phyloP scores from a whole-genome alignment of 1,140 invertebrate species.

The Meloidogyne chitwoodi region DNA sequence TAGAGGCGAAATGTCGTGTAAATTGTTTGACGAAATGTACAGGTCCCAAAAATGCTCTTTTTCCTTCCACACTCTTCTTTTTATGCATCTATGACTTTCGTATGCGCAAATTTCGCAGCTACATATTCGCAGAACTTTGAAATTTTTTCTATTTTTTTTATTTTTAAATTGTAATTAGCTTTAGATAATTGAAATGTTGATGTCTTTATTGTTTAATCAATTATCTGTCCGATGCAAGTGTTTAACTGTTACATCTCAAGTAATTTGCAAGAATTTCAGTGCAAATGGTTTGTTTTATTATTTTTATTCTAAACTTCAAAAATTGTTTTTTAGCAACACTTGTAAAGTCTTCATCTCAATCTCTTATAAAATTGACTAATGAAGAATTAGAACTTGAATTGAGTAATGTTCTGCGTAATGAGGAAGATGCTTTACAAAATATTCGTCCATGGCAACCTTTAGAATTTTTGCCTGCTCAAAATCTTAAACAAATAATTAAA shows the following conservation, averaged over 20 bases:
- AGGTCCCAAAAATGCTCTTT: too few relatives aligned
- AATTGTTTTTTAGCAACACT: background rate
- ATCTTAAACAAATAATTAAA: background rate
- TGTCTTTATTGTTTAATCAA: background rate
- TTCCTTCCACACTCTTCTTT: too few relatives aligned
- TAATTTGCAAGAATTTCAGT: background rate
- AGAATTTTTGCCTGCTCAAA: background rate
- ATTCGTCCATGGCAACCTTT: background rate
- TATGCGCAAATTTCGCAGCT: too few relatives aligned
- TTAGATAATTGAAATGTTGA: background rate
- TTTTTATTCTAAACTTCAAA: background rate
- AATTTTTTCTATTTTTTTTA: too few relatives aligned
- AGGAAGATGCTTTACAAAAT: background rate
- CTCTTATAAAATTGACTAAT: background rate
- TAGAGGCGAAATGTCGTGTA: too few relatives aligned
- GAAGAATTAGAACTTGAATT: background rate
- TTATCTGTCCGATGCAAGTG: background rate
- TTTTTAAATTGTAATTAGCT: background rate
- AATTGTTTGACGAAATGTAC: too few relatives aligned
- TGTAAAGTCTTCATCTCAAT: background rate
- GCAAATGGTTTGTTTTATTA: background rate
- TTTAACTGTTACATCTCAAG: background rate
- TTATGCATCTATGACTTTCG: too few relatives aligned
- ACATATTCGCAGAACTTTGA: too few relatives aligned
- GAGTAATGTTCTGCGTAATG: background rate